phyloP scores from a whole-genome alignment of 2,888 invertebrate genomes.

The Theretra japonica region DNA sequence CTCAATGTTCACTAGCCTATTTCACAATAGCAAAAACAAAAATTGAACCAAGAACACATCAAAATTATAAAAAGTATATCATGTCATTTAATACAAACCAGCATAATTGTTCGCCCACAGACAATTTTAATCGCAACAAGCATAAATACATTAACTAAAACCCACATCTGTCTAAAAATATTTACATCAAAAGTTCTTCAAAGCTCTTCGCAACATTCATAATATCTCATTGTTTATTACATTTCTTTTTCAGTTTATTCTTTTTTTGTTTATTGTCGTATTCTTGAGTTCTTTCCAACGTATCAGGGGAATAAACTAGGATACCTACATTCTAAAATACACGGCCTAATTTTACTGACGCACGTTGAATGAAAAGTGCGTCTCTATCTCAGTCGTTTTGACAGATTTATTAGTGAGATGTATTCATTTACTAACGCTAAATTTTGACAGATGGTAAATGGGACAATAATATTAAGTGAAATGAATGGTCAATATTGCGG shows the following conservation, averaged over 20 bases:
- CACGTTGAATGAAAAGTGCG: conserved; percentile 21
- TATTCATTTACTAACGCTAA: not conserved
- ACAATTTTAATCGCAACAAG: conserved; percentile 5
- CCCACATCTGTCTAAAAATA: conserved; percentile 22
- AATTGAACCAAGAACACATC: no score
- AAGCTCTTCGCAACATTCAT: conserved; percentile 38
- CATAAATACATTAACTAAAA: not conserved
- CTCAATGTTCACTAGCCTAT: no score
- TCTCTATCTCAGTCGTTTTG: conserved; percentile 24
- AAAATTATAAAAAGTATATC: not conserved
- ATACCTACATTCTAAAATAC: conserved; percentile 19
- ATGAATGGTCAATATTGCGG: no score
- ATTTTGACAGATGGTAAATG: not conserved
- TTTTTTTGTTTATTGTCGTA: conserved; percentile 42
- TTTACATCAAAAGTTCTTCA: conserved; percentile 36
- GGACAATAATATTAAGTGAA: not conserved
- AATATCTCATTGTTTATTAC: conserved; percentile 40
- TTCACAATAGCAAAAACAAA: no score
- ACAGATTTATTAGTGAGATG: conserved; percentile 11
- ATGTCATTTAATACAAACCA: no score
- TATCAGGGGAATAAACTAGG: not conserved
- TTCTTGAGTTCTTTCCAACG: conserved; percentile 46
- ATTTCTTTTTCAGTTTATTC: conserved; percentile 46
- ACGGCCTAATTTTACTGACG: conserved; percentile 30
- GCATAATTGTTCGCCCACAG: not conserved